Evolutionary conservation across 2,797 vertebrate genomes (phyloP).

Genomic region (Oreonectes daqikongensis): DNA sequence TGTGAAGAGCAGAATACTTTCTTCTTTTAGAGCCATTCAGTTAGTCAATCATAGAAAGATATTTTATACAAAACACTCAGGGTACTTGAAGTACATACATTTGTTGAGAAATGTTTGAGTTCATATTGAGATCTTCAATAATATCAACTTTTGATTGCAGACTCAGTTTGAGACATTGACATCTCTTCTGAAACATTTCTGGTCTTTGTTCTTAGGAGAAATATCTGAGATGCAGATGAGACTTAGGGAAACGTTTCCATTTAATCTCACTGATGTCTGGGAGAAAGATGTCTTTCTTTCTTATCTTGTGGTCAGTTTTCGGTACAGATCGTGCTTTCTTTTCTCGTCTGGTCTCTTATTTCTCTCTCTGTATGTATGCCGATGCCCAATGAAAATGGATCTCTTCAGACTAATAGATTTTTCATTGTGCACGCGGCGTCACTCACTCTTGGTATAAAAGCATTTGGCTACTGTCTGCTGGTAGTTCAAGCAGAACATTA

Average conservation of each 20-base stretch:
- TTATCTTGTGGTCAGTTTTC: constrained; percentile 10
- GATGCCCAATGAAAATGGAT: constrained; percentile 50
- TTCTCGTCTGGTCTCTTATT: constrained; percentile 31
- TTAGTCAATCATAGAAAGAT: constrained; percentile 7
- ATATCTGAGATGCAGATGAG: too few species aligned
- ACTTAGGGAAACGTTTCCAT: too few species aligned
- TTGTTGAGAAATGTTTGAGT: too few species aligned
- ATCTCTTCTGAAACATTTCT: too few species aligned
- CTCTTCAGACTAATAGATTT: constrained; percentile 57
- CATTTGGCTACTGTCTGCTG: constrained; percentile 50
- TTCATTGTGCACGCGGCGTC: constrained; percentile 61
- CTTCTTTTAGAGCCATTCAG: not conserved
- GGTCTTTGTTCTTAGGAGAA: too few species aligned
- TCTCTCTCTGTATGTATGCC: constrained; percentile 41
- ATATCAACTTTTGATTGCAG: too few species aligned
- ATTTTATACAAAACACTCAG: too few species aligned
- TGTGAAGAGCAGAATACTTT: constrained; percentile 1
- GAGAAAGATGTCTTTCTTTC: too few species aligned
- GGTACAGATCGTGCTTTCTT: constrained; percentile 14
- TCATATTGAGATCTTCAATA: too few species aligned
- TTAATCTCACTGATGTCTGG: too few species aligned
- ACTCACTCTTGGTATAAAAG: constrained; percentile 55
- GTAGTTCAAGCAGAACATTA: constrained; percentile 62
- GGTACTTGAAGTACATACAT: too few species aligned
- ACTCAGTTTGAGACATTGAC: too few species aligned